A percentile compares a stretch with the other conserved stretches of the same genome.
Conservation (phyloP, 2,797 vertebrate genomes). For the Phoeniculus purpureus region DNA sequence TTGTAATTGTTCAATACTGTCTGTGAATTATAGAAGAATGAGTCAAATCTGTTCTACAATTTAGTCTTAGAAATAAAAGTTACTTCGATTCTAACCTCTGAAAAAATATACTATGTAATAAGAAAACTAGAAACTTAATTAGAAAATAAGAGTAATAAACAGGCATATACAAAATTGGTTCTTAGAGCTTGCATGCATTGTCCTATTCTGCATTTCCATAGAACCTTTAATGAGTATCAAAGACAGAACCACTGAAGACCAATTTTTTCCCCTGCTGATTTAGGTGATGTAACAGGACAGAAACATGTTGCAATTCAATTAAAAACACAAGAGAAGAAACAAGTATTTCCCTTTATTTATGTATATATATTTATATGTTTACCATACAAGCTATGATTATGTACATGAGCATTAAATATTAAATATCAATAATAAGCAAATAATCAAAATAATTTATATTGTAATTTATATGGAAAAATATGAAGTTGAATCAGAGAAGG, state of each 20-base stretch:
- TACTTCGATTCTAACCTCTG: neutral
- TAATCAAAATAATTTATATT: conserved; percentile 29
- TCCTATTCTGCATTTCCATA: neutral
- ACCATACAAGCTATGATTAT: conserved; percentile 63
- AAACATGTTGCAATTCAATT: conserved; percentile 54
- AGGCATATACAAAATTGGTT: neutral
- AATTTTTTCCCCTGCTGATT: neutral
- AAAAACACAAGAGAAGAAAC: conserved; percentile 86
- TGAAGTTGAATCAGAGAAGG: neutral
- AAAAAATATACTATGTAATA: neutral
- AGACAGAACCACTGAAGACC: neutral
- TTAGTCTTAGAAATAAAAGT: neutral
- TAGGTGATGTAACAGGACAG: conserved; percentile 14
- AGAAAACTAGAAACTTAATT: neutral
- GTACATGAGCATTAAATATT: conserved; percentile 37
- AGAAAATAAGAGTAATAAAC: neutral
- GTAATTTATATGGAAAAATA: conserved; percentile 1
- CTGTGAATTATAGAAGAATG: neutral
- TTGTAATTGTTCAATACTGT: neutral
- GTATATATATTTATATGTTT: conserved; percentile 63
- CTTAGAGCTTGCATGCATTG: neutral
- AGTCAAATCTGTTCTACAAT: neutral
- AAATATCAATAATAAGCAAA: conserved; percentile 55
- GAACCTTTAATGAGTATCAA: neutral
- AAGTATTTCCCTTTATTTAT: conserved; percentile 97